Base-by-base conservation (phyloP, 2,113 vertebrate genomes). In the Pholis gunnellus region DNA sequence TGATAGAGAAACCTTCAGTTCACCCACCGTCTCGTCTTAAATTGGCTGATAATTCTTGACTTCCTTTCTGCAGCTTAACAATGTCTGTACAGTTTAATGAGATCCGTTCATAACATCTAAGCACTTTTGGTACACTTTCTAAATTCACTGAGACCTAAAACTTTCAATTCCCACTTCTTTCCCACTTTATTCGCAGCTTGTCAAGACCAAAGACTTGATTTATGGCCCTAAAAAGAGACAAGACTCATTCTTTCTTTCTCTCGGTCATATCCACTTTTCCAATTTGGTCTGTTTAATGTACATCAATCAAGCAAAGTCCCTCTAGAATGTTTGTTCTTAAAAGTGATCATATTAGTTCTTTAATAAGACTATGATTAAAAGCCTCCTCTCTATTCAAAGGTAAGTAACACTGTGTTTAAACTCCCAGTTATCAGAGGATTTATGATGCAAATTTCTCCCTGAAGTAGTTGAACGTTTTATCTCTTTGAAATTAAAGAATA, bases 401-500 rank as follows among this genome's bases (percentile, higher is more conserved):
- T 79, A 85, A 78, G 61, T 40, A 81, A 64, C 27, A 69, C 46
- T 72, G 36, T 60, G 20, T 75, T 90, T 50, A 34, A 80, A 83
- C 67, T 86, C 86, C 72, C 64, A 54, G 40, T 69, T 78, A 76
- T 82, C 83, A 75, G 25, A 72, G 6, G 67, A 83, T 87, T 87
- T 71, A 78, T 69, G 17, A 83, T 81, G 64, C 71, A 83, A 87
- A 87, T 84, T 67, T 75, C 6, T 81, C 60, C 74, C 48, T 79
- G 81, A 79, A 87, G 88, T 88, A 84, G 70, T 86, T 77, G 71
- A 90, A 70, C 68, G 69, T 81, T 81, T 67, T 70, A 75, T 87
- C 64, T 88, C 79, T 80, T 87, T 85, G 75, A 89, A 85, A 89
- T 89, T 38, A 74, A 86, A 84, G 56, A 88, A 89, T 83, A 64